Base-by-base conservation (phyloP, 2,888 invertebrate genomes). In the Ametastegia equiseti region DNA sequence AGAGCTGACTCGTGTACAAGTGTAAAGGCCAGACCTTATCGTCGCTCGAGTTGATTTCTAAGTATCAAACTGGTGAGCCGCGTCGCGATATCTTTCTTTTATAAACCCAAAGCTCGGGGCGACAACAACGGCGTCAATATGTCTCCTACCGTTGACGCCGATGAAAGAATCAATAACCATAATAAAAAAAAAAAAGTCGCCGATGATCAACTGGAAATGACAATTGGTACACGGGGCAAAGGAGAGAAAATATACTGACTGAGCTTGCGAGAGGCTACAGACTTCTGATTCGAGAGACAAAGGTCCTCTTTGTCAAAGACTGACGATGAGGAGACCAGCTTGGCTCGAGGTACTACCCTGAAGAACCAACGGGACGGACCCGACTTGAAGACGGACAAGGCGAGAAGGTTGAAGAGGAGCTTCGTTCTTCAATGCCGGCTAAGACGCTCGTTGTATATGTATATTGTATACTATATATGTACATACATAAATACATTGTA, bases 271-370 rank as follows among this genome's bases (percentile, higher is more conserved):
- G 33, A 75, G 50, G 13, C 33, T 54, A 15, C 87, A 87, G 82
- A 84, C 83, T 77, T 71, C 73, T 78, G 80, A 84, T 82, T 84
- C 84, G 84, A 84, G 85, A 90, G 89, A n/a, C n/a, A n/a, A 90
- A 90, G 89, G 89, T 89, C 85, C 84, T 50, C 88, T 89, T 90
- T 90, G 88, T 89, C 83, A 83, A 75, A n/a, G n/a, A n/a, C n/a
- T n/a, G n/a, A n/a, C n/a, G n/a, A n/a, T n/a, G n/a, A n/a, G n/a
- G 45, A 81, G 81, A 13, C 39, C 9, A 19, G 54, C 71, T 71
- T 71, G 71, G 71, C 71, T 71, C 47, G 15, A 71, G 71, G 36
- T 9, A n/a, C n/a, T n/a, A 75, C 75, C 82, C 78, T n/a, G 77
- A 79, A 50, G 57, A 82, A 80, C 50, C 39, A 47, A 79, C 80